phyloP scores from a whole-genome alignment of 1,140 invertebrate genomes.

The Wasmannia auropunctata region DNA sequence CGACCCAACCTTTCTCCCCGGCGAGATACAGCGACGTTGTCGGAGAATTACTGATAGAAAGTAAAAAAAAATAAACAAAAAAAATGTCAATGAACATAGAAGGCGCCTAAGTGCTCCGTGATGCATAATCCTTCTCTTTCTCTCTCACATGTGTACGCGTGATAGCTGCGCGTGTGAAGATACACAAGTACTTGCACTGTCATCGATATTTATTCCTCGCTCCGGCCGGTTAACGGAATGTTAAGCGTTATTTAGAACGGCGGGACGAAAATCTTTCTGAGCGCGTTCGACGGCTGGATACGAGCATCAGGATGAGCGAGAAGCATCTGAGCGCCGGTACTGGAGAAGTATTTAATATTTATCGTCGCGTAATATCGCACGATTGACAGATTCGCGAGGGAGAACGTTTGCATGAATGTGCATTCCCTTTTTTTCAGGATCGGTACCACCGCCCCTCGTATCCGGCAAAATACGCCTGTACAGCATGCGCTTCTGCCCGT shows the following conservation, averaged over 20 bases:
- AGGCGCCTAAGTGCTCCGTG: neutral
- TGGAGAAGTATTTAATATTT: slow-evolving; percentile 17
- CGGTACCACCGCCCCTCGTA: slow-evolving; percentile 86
- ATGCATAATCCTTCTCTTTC: neutral
- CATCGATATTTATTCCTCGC: slow-evolving; percentile 40
- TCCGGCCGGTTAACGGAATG: neutral
- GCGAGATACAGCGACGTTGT: neutral
- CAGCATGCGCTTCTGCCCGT: slow-evolving; percentile 96
- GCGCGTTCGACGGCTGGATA: neutral
- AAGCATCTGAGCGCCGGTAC: slow-evolving; percentile 72
- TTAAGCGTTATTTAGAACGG: neutral
- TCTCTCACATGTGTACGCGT: neutral
- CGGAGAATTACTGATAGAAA: neutral
- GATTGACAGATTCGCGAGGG: neutral
- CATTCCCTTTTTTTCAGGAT: slow-evolving; percentile 85
- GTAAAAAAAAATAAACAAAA: neutral
- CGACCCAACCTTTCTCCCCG: too few relatives aligned
- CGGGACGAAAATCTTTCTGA: neutral
- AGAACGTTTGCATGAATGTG: neutral
- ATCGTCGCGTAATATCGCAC: neutral
- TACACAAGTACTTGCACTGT: slow-evolving; percentile 13
- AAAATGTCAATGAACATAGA: neutral
- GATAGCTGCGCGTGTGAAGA: neutral
- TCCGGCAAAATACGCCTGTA: slow-evolving; percentile 92
- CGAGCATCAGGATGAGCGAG: slow-evolving; percentile 62